These are phyloP conservation scores for Diphyllodes magnificus DNA, from an alignment of 2,113 vertebrate genomes.

Conservation along the genomic window DNA sequence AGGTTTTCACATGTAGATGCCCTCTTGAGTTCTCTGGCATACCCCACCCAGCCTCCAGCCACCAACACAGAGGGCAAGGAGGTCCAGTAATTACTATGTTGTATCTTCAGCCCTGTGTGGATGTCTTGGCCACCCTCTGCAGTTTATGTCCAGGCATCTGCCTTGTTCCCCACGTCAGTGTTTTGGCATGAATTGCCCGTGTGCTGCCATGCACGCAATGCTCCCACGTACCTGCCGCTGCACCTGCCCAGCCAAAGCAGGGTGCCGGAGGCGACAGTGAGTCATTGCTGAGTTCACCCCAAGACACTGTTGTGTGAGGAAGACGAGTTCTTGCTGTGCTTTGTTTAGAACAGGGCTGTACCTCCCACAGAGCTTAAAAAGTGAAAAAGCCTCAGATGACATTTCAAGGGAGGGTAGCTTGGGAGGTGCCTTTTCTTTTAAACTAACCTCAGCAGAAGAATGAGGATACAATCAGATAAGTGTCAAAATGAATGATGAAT, in stretches of 20 bases:
- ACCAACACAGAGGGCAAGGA: neutral
- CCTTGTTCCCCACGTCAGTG: neutral
- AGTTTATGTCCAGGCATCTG: neutral
- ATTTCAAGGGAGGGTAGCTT: neutral
- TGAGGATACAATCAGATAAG: neutral
- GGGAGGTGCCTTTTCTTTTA: conserved; percentile 1
- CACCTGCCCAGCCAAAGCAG: neutral
- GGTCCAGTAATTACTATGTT: neutral
- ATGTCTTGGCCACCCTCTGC: neutral
- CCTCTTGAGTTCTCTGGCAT: neutral
- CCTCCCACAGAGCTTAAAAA: conserved; percentile 8
- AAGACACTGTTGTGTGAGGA: neutral
- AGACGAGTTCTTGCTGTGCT: neutral
- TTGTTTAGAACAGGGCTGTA: neutral
- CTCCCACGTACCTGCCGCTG: neutral
- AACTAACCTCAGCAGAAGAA: neutral
- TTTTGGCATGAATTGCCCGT: neutral
- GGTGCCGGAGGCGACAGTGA: neutral
- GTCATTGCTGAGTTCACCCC: neutral
- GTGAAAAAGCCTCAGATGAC: neutral
- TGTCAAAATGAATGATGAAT: neutral
- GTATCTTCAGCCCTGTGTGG: neutral
- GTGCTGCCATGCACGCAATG: neutral
- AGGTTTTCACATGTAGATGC: neutral
- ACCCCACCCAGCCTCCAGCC: neutral